phyloP scores from a whole-genome alignment of 2,888 invertebrate species.

The Seira ritae region DNA sequence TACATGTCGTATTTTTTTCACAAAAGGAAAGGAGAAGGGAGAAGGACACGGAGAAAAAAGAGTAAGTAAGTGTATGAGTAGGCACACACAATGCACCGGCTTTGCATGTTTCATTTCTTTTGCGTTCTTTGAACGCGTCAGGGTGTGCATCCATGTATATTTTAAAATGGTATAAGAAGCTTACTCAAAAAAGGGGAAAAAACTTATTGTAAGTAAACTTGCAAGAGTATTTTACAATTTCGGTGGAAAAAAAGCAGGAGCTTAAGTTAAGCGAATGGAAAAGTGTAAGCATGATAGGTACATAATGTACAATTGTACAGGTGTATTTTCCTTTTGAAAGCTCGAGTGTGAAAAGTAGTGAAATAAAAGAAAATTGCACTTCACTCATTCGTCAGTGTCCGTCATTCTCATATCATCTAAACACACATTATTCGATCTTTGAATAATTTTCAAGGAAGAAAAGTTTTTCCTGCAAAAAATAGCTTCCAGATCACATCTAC shows the following conservation, averaged over 20 bases:
- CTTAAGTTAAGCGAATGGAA: background rate
- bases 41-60: background rate
- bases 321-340: background rate
- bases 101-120: conserved; percentile 25
- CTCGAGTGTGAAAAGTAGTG: background rate
- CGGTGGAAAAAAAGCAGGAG: background rate
- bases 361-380: background rate
- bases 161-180: background rate
- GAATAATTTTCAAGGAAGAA: too few relatives aligned
- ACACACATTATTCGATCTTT: too few relatives aligned
- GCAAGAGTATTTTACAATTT: background rate
- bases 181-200: conserved; percentile 14
- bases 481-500: too few relatives aligned
- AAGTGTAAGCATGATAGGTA: background rate
- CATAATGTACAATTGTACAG: background rate
- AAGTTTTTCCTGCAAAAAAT: too few relatives aligned
- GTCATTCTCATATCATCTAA: background rate
- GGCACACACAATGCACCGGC: conserved; percentile 3
- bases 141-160: conserved; percentile 13
- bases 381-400: conserved; percentile 8
- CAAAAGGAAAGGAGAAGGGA: conserved; percentile 20
- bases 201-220: conserved; percentile 5
- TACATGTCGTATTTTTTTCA: conserved; percentile 38
- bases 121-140: background rate
- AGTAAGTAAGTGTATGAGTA: background rate